Conservation (phyloP, 2,113 vertebrate genomes). For the Daubentonia madagascariensis region DNA sequence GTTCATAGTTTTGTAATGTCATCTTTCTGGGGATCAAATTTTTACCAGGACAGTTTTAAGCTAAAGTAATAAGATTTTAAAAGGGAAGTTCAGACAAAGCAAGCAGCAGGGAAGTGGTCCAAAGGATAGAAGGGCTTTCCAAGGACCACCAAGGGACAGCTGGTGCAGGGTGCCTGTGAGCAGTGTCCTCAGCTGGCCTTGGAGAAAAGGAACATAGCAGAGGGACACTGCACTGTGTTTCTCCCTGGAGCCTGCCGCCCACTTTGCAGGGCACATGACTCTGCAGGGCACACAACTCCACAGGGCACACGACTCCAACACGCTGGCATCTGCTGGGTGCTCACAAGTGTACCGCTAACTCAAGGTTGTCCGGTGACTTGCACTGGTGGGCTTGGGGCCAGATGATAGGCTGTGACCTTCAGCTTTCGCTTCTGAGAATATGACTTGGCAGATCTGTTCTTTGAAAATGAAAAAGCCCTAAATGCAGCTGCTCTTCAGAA, state of each 20-base stretch:
- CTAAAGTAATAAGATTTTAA: neutral
- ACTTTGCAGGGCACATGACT: no score
- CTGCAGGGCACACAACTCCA: no score
- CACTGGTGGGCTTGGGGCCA: neutral
- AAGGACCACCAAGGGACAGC: accelerated
- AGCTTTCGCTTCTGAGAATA: neutral
- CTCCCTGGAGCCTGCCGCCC: neutral
- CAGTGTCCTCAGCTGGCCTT: neutral
- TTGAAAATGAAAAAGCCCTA: neutral
- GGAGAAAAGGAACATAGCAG: neutral
- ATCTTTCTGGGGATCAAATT: neutral
- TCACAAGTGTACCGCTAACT: accelerated
- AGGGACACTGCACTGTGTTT: neutral
- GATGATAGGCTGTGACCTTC: no score
- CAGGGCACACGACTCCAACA: neutral
- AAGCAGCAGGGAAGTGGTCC: neutral
- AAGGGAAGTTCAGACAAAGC: neutral
- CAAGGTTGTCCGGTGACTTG: neutral
- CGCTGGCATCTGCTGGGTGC: no score
- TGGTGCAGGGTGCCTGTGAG: neutral
- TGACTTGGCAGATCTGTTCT: neutral
- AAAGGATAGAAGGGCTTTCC: neutral
- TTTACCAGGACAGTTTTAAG: neutral
- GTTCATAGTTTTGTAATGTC: neutral
- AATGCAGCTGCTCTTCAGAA: neutral